phyloP scores from a whole-genome alignment of 2,797 vertebrate species.

The Catostomus latipinnis region DNA sequence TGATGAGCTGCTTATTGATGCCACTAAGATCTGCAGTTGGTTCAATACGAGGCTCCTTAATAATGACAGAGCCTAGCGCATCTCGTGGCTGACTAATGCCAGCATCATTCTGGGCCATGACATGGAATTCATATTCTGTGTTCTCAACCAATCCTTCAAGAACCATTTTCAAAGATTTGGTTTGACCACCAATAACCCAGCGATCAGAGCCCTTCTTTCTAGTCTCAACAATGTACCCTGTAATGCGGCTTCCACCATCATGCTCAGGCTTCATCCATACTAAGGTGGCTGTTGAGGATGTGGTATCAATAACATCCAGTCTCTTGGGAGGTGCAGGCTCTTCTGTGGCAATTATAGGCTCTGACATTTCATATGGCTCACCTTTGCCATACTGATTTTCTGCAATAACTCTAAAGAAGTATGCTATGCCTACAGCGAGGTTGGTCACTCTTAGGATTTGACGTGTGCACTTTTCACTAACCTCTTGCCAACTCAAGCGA shows the following conservation, averaged over 20 bases:
- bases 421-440: constrained; percentile 87
- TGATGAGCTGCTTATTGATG: constrained; percentile 95
- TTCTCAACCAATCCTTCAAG: constrained; percentile 91
- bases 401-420: constrained; percentile 91
- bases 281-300: constrained; percentile 88
- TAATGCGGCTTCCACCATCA: constrained; percentile 94
- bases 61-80: constrained; percentile 91
- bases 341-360: constrained; percentile 93
- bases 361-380: constrained; percentile 91
- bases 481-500: constrained; percentile 93
- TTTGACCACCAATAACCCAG: constrained; percentile 89
- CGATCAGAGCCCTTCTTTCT: constrained; percentile 87
- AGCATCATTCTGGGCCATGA: constrained; percentile 93
- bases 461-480: constrained; percentile 88
- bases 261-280: constrained; percentile 98
- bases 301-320: constrained; percentile 93
- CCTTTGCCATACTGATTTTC: constrained; percentile 95
- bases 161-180: constrained; percentile 90
- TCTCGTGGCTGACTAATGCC: constrained; percentile 93
- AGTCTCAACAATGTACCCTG: constrained; percentile 91
- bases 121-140: constrained; percentile 95
- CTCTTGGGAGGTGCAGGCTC: constrained; percentile 96
- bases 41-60: constrained; percentile 97
- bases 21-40: constrained; percentile 97
- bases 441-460: constrained; percentile 90